Evolutionary conservation across 2,888 invertebrate genomes (phyloP), one percentile per base, ranked within the genome.

Genomic region (Ormyrus pomaceus): DNA sequence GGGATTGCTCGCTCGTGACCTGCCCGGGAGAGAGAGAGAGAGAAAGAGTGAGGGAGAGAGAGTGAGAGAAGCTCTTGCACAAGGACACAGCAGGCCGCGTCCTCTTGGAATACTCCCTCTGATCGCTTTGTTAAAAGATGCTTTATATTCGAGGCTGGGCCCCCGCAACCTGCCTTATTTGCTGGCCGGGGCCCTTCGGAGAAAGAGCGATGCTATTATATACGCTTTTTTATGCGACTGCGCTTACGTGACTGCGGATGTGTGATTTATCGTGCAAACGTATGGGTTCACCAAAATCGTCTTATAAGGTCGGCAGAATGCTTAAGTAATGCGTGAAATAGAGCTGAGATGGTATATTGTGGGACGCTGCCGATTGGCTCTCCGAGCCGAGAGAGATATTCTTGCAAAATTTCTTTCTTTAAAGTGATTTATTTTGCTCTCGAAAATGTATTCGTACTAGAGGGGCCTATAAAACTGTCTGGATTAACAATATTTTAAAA

Each of bases 21-120:
- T 73, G 73, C 56, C 65, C 58, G 62, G 59, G 51, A 34, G 34
- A 55, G 55, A 62, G 56, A 55, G 11, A 65, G 13, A 10, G 70
- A 48, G 50, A 19, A 46, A 59, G 72, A 45, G 9, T 9, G 53
- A 34, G 53, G 51, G 34, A 50, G 45, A 48, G 45, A 58, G n/a
- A 65, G 45, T 45, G 59, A 55, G 48, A 51, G 10, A n/a, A 53
- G 66, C 13, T 34, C 53, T 10, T 62, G 64, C 83, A 83, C 82
- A 84, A 85, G 85, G 79, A 83, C 86, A 69, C 86, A 85, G 86
- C 85, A 75, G 86, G 86, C 81, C 81, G 77, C 71, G 59, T 71
- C 61, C 74, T 46, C 68, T 58, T n/a, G 62, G 56, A 69, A 76
- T 68, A 72, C 65, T 69, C 73, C 72, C 70, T 74, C 75, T 64